phyloP scores from a whole-genome alignment of 2,113 vertebrate species.

The Oxygymnocypris stewartii region DNA sequence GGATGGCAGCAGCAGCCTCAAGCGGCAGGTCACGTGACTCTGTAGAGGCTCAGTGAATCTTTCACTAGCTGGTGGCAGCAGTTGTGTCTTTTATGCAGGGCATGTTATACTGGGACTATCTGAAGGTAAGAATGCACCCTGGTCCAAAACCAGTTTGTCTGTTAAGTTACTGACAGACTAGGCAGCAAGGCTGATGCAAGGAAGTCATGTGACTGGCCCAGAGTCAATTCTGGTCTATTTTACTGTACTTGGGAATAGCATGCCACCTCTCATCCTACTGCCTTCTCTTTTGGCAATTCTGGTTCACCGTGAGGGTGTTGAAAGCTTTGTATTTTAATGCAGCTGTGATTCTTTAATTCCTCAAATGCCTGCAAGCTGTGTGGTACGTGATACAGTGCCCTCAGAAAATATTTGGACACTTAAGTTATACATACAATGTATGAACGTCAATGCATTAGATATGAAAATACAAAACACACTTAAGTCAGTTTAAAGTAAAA shows the following conservation, averaged over 20 bases:
- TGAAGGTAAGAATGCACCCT: not conserved
- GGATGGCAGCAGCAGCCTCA: slow-evolving; percentile 22
- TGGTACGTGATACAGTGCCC: not conserved
- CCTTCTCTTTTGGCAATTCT: slow-evolving; percentile 11
- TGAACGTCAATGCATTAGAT: not conserved
- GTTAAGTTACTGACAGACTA: not conserved
- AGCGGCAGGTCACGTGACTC: slow-evolving; percentile 19
- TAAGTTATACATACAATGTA: not conserved
- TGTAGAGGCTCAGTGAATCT: not conserved
- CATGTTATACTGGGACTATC: not conserved
- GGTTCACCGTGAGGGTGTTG: slow-evolving; percentile 20
- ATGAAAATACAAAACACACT: not conserved
- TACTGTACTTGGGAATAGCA: not conserved
- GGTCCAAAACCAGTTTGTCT: not conserved
- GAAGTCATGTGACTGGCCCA: not conserved
- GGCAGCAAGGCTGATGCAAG: not conserved
- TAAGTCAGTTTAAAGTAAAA: not conserved
- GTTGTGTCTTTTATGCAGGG: not conserved
- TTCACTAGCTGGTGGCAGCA: not conserved
- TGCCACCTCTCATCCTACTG: not conserved
- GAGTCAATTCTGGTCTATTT: not conserved
- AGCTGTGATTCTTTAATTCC: slow-evolving; percentile 32
- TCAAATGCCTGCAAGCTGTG: not conserved
- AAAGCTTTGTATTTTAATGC: slow-evolving; percentile 25
- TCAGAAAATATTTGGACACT: not conserved